Conservation (phyloP, 2,797 vertebrate species). For the Poecilia velifera region DNA sequence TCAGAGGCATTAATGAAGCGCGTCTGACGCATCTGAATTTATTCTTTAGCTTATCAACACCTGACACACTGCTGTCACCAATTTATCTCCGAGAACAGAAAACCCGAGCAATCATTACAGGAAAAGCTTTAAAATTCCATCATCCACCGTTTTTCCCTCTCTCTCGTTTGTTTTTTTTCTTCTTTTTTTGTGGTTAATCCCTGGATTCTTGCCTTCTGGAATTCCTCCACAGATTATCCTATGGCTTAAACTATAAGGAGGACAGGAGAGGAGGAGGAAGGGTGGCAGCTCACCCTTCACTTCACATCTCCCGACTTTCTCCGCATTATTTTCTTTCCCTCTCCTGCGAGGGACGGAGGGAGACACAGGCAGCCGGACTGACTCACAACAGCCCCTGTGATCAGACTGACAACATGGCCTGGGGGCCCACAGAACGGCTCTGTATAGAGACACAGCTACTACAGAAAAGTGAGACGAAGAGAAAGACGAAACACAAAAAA, state of each 20-base stretch:
- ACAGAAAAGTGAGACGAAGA: conserved; percentile 4
- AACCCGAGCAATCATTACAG: conserved; percentile 56
- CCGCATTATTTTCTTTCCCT: conserved; percentile 14
- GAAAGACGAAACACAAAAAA: not conserved
- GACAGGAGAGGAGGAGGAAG: conserved; percentile 13
- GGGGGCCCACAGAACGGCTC: conserved; percentile 55
- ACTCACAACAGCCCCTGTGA: conserved; percentile 50
- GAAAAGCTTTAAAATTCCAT: conserved; percentile 60
- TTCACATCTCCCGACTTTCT: conserved; percentile 16
- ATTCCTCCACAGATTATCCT: conserved; percentile 69
- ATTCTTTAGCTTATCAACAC: conserved; percentile 19
- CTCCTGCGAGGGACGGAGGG: conserved; percentile 56
- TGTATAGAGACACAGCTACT: conserved; percentile 31
- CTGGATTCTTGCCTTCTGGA: conserved; percentile 58
- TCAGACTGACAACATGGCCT: conserved; percentile 76
- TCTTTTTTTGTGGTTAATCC: conserved; percentile 50
- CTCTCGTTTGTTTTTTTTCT: not conserved
- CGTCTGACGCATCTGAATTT: conserved; percentile 38
- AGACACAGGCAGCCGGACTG: conserved; percentile 51
- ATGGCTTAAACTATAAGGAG: conserved; percentile 39
- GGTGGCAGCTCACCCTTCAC: conserved; percentile 44
- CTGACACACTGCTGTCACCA: conserved; percentile 22
- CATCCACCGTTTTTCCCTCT: conserved; percentile 52
- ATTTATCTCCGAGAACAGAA: conserved; percentile 32
- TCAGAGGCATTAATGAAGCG: not conserved